Percentiles rank a stretch among this genome's conserved stretches.
phyloP scores from a whole-genome alignment of 2,888 invertebrate species.

The Drosophila anceps region DNA sequence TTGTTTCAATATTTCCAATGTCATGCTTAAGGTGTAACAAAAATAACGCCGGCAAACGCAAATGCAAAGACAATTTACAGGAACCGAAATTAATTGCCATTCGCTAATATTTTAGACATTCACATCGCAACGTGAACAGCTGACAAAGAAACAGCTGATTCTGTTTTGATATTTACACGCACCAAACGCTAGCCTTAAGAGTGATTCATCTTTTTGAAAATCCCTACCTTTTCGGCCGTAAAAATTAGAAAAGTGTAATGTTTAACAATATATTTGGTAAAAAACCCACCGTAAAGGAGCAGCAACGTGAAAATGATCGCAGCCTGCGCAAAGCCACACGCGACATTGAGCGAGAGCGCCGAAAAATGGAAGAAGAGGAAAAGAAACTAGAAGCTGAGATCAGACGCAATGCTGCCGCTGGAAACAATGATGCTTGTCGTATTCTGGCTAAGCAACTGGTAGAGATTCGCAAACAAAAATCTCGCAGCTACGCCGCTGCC shows the following conservation, averaged over 20 bases:
- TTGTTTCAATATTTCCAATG: conserved; percentile 88
- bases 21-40: conserved; percentile 28
- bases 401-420: conserved; percentile 94
- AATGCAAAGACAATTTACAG: not conserved
- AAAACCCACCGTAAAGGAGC: conserved; percentile 90
- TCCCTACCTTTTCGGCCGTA: not conserved
- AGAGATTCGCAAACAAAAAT: conserved; percentile 94
- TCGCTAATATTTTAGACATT: conserved; percentile 29
- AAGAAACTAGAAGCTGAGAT: conserved; percentile 96
- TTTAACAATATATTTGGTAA: conserved; percentile 87
- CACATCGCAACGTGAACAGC: conserved; percentile 27
- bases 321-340: conserved; percentile 92
- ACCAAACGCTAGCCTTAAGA: conserved; percentile 27
- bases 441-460: conserved; percentile 96
- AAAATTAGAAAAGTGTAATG: conserved; percentile 63
- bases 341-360: conserved; percentile 93
- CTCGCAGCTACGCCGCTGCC: conserved; percentile 91
- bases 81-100: conserved; percentile 2
- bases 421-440: conserved; percentile 93
- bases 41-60: conserved; percentile 1
- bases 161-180: conserved; percentile 50
- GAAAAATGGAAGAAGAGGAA: conserved; percentile 93
- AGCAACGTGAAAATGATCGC: conserved; percentile 93
- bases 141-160: conserved; percentile 43
- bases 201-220: conserved; percentile 69